A percentile compares a stretch with the other conserved stretches of the same genome.
phyloP scores from a whole-genome alignment of 2,888 invertebrate genomes.

The Aphidoletes aphidimyza region DNA sequence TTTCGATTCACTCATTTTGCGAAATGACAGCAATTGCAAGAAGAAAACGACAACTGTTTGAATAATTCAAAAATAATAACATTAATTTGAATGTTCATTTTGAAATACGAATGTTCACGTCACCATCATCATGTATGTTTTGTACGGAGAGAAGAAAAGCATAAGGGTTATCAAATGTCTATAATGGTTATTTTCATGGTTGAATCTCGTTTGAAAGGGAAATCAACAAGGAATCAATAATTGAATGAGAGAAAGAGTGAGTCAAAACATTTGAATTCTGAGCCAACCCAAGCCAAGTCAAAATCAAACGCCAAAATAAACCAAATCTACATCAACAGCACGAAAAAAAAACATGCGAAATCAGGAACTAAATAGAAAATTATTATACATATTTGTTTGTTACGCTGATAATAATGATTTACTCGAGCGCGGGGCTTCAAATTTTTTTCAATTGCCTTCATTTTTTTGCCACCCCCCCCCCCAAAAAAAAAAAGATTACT shows the following conservation, averaged over 20 bases:
- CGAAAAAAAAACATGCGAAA: neutral
- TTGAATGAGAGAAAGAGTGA: neutral
- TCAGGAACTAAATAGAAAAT: slow-evolving; percentile 38
- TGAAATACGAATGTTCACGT: too few species aligned
- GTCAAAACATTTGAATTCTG: too few species aligned
- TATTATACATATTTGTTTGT: slow-evolving; percentile 28
- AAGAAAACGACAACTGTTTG: too few species aligned
- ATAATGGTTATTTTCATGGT: neutral
- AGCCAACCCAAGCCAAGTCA: too few species aligned
- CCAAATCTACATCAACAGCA: neutral
- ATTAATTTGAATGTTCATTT: too few species aligned
- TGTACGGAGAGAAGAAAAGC: neutral
- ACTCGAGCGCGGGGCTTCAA: neutral
- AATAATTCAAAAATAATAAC: neutral
- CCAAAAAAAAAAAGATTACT: neutral
- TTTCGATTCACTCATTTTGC: neutral
- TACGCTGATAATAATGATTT: neutral
- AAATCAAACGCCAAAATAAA: neutral
- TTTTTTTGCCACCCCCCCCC: neutral
- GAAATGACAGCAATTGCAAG: too few species aligned
- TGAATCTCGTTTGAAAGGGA: neutral
- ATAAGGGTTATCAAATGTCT: slow-evolving; percentile 36
- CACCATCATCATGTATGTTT: too few species aligned
- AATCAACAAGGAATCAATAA: neutral
- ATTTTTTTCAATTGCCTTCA: neutral